phyloP scores from a whole-genome alignment of 2,113 vertebrate species.

The Lophura nycthemera region DNA sequence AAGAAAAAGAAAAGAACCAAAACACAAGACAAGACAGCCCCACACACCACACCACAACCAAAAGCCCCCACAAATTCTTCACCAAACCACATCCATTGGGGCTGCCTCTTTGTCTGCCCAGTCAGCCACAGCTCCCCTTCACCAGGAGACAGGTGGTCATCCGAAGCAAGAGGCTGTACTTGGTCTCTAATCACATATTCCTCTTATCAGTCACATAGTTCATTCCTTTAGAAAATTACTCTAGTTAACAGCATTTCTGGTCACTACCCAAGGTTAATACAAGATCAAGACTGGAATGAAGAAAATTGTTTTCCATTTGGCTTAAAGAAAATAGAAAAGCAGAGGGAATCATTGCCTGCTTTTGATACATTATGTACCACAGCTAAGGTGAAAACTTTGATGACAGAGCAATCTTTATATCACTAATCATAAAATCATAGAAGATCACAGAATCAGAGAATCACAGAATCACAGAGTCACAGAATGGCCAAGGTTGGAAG shows the following conservation, averaged over 20 bases:
- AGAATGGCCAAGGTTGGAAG: too few species aligned
- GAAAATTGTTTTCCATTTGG: neutral
- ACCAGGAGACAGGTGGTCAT: neutral
- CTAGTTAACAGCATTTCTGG: neutral
- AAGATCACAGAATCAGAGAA: neutral
- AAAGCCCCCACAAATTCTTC: too few species aligned
- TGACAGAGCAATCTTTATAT: neutral
- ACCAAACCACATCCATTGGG: accelerated
- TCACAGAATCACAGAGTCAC: too few species aligned
- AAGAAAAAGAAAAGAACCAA: too few species aligned
- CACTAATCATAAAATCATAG: neutral
- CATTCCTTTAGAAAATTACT: neutral
- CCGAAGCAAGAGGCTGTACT: neutral
- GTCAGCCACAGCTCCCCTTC: neutral
- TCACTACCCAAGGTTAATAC: neutral
- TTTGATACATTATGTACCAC: neutral
- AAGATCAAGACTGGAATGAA: neutral
- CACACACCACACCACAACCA: too few species aligned
- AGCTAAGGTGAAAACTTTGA: neutral
- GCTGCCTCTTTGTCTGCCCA: neutral
- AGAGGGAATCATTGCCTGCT: neutral
- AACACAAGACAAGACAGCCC: too few species aligned
- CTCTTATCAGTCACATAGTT: neutral
- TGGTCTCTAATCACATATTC: neutral
- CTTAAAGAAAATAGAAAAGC: neutral